Base-by-base conservation (phyloP, 2,797 vertebrate species). In the Spinibarbus caldwelli region DNA sequence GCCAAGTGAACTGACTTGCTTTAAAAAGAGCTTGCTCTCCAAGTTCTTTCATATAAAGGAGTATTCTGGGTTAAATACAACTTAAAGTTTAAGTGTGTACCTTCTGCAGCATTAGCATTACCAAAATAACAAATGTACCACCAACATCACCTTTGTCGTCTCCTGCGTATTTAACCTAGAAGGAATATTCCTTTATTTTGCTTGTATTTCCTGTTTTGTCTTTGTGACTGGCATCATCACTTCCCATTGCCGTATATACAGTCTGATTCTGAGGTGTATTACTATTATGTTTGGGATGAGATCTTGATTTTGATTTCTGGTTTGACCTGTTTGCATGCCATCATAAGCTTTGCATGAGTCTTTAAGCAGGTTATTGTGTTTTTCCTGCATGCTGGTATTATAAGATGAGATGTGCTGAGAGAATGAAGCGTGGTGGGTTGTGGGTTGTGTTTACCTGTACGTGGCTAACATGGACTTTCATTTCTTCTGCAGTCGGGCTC, bases 401-500 rank as follows among this genome's bases (percentile, higher is more conserved):
- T 26, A 62, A 31, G 4, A 47, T 31, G 41, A 21, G 59, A 19
- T 47, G 57, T 59, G 41, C 59, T 66, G 41, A 49, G 26, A 34
- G 47, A 76, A 4, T 76, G 21, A 54, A 54, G 43, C 26, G 9
- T 73, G 31, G 45, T 52, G 47, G 31, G 64, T 17, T 82, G 45
- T 52, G 47, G 31, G 64, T 17, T 82, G 45, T 41, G 64, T 29
- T 81, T 57, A 41, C 6, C 11, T 34, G 71, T 72, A 17, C 85
- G 36, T 45, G 41, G 23, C 38, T 89, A 71, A 86, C 86, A 64
- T 91, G 17, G 2, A 11, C 26, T 79, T 6, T 34, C 38, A 78
- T 41, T 77, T 89, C 70, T 83, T 64, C 93, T 93, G 87, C 89
- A 96, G 95, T 85, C 89, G 1, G 93, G 92, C 26, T 94, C 95